These are phyloP conservation scores for Anguilla rostrata DNA, from an alignment of 2,113 vertebrate species.

Conservation along the genomic window DNA sequence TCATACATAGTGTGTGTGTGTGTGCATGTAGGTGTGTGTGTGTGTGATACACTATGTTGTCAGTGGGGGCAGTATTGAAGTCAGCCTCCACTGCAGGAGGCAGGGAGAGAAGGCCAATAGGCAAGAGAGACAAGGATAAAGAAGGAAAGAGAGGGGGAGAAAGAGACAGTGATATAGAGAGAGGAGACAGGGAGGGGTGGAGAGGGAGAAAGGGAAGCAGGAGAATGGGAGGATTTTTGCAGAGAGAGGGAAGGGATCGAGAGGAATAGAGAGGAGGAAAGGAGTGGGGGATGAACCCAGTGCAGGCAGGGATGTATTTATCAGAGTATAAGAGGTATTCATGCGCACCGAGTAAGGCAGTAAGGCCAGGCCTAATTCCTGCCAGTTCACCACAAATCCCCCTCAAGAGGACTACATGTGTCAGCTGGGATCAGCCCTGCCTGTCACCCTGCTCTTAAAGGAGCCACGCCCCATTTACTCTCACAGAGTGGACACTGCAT, in stretches of 20 bases:
- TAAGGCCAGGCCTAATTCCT: conserved; percentile 56
- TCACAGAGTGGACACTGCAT: neutral
- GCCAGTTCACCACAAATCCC: conserved; percentile 49
- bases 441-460: conserved; percentile 27
- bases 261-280: neutral
- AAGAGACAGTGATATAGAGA: too few species aligned
- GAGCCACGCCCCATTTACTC: neutral
- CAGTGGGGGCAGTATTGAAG: conserved; percentile 45
- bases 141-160: neutral
- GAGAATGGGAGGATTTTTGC: neutral
- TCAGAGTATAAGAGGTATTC: conserved; percentile 58
- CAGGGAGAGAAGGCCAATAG: neutral
- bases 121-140: neutral
- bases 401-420: conserved; percentile 33
- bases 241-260: neutral
- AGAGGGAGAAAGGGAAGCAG: neutral
- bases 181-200: neutral
- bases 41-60: conserved; percentile 38
- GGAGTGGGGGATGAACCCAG: neutral
- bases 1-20: conserved; percentile 27
- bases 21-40: conserved; percentile 41
- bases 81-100: conserved; percentile 53
- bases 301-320: conserved; percentile 41
- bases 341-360: conserved; percentile 40
- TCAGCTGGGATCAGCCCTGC: conserved; percentile 20